Base-by-base conservation (phyloP, 2,888 invertebrate species). In the Elegia similella region DNA sequence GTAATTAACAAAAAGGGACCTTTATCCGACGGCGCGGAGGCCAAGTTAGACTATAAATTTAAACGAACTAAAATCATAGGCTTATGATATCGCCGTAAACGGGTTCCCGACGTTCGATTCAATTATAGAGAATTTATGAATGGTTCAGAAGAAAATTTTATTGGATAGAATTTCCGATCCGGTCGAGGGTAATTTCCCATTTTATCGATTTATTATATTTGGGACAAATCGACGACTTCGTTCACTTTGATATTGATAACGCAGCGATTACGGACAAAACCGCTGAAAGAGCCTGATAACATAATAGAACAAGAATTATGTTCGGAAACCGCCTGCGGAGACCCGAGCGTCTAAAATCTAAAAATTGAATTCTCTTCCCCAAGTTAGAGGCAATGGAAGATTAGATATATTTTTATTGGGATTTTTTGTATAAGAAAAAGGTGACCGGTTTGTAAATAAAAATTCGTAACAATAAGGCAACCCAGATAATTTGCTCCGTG, bases 111-210 rank as follows among this genome's bases (percentile, higher is more conserved):
- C 84, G 77, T 80, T 80, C 77, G 69, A 86, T 84, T 86, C 85
- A 85, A 86, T 86, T 86, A 88, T 83, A 72, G 80, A 81, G 72
- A 86, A 86, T 85, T 88, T 86, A 86, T 83, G 81, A 86, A 84
- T 78, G 80, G 76, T 68, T 79, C 77, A 70, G 73, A 81, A 80
- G 79, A 79, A 80, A 80, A 81, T 84, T 85, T 83, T 83, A 86
- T 83, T 80, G 72, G 77, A 80, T 78, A 74, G 75, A 84, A 81
- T 86, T 81, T 82, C 77, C 80, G 72, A 76, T 66, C 69, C 57
- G 68, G 72, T 73, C 74, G 64, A 75, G 73, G 76, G 78, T 77
- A 76, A 82, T 83, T 84, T 84, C 69, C 78, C 75, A 76, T 76
- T 79, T 78, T 77, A 81, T 80, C 70, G 77, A 80, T 82, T 80